These are phyloP conservation scores for Trachelus iudaicus DNA, from an alignment of 2,888 invertebrate genomes.

Conservation along the genomic window DNA sequence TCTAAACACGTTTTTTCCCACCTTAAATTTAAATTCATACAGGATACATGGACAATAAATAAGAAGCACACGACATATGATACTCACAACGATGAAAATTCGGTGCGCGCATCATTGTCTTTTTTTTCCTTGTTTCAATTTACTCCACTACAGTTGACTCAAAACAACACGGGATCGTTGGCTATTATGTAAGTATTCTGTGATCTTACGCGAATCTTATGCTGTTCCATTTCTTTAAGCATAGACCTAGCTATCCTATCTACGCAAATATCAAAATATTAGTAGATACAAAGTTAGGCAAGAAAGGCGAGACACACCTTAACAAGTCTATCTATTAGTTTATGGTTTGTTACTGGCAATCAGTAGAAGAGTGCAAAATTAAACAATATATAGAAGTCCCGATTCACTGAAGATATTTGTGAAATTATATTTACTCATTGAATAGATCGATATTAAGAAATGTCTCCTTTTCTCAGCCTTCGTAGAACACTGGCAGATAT, in stretches of 20 bases:
- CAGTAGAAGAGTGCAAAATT: not conserved
- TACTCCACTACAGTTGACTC: not conserved
- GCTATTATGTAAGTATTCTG: not conserved
- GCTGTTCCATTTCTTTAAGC: conserved; percentile 5
- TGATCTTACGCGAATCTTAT: not conserved
- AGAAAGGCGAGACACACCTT: conserved; percentile 13
- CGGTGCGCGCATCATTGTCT: not conserved
- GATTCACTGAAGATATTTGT: not conserved
- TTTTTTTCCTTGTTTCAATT: not conserved
- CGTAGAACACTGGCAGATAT: not conserved
- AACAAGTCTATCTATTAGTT: not conserved
- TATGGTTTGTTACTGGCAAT: not conserved
- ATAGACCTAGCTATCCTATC: conserved; percentile 25
- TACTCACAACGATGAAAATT: not conserved
- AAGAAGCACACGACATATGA: conserved; percentile 1
- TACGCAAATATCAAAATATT: conserved; percentile 39
- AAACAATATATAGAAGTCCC: not conserved
- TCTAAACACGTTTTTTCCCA: not conserved
- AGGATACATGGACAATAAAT: conserved; percentile 1
- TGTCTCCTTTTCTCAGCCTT: not conserved
- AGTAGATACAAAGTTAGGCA: conserved; percentile 26
- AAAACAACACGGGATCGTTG: not conserved
- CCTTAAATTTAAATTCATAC: conserved; percentile 2
- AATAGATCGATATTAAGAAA: not conserved
- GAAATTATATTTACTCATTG: not conserved